Percentiles rank a stretch among this genome's conserved stretches.
Conservation (phyloP, 2,888 invertebrate species). For the Dichetophora obliterata region DNA sequence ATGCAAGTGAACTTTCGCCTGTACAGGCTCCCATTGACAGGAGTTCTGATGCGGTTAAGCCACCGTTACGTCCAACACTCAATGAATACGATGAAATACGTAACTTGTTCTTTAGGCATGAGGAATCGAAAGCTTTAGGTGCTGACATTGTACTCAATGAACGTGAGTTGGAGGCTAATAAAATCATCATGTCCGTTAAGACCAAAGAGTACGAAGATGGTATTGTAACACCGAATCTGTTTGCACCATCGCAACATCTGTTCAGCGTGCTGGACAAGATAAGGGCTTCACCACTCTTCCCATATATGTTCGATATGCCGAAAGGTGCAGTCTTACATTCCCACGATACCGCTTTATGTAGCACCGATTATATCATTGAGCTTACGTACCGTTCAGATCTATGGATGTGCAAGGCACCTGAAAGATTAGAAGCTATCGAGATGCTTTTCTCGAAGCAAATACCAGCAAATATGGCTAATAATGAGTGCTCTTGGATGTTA, state of each 20-base stretch:
- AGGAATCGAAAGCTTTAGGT: constrained; percentile 72
- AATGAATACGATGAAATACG: constrained; percentile 67
- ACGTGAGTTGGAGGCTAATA: constrained; percentile 72
- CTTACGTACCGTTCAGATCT: constrained; percentile 76
- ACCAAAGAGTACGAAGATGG: constrained; percentile 72
- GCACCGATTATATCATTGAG: constrained; percentile 75
- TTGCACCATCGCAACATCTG: constrained; percentile 77
- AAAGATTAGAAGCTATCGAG: constrained; percentile 45
- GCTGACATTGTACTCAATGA: constrained; percentile 70
- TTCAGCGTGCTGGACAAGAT: constrained; percentile 75
- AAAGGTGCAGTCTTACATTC: constrained; percentile 82
- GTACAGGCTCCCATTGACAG: not conserved
- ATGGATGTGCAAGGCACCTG: constrained; percentile 66
- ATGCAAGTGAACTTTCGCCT: not conserved
- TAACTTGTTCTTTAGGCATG: constrained; percentile 70
- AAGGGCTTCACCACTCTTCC: constrained; percentile 75
- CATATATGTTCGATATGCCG: constrained; percentile 78
- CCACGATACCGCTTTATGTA: constrained; percentile 77
- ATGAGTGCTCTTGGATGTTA: constrained; percentile 58
- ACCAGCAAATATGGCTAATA: not conserved
- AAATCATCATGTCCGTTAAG: constrained; percentile 74
- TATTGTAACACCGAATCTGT: constrained; percentile 72
- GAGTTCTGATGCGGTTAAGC: constrained; percentile 44
- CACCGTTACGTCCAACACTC: constrained; percentile 50
- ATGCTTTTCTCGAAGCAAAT: constrained; percentile 59